Conservation (phyloP, 53 echinoderm and acorn worm genomes). For the Mesocentrotus franciscanus region DNA sequence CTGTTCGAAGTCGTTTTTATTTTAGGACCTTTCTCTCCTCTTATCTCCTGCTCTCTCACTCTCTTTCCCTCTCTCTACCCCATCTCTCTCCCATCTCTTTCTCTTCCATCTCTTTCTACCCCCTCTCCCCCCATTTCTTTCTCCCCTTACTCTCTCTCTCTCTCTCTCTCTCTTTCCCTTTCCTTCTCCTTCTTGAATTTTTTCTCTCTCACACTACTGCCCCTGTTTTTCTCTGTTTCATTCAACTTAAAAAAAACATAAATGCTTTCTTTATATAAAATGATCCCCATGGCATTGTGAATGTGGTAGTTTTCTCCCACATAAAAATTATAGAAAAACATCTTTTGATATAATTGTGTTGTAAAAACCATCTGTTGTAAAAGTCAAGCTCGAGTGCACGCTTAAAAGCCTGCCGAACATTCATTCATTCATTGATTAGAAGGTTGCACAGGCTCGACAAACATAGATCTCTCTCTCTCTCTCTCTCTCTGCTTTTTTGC, state of each 20-base stretch:
- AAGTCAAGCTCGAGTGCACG: background rate
- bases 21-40: background rate
- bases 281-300: background rate
- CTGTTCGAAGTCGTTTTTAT: no score
- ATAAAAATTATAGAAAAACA: background rate
- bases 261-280: background rate
- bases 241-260: background rate
- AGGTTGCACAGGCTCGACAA: background rate
- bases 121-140: no score
- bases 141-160: background rate
- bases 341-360: background rate
- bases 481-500: background rate
- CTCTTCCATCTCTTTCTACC: no score
- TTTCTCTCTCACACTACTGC: no score
- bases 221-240: background rate
- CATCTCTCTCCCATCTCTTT: background rate
- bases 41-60: background rate
- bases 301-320: background rate
- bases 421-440: slow-evolving; percentile 23
- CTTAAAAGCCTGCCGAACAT: background rate
- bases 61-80: background rate
- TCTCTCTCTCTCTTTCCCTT: background rate
- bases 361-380: slow-evolving; percentile 33
- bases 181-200: background rate
- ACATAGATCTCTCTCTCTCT: slow-evolving; percentile 34